Conservation (phyloP, 1,140 invertebrate genomes). For the Latrodectus geometricus region DNA sequence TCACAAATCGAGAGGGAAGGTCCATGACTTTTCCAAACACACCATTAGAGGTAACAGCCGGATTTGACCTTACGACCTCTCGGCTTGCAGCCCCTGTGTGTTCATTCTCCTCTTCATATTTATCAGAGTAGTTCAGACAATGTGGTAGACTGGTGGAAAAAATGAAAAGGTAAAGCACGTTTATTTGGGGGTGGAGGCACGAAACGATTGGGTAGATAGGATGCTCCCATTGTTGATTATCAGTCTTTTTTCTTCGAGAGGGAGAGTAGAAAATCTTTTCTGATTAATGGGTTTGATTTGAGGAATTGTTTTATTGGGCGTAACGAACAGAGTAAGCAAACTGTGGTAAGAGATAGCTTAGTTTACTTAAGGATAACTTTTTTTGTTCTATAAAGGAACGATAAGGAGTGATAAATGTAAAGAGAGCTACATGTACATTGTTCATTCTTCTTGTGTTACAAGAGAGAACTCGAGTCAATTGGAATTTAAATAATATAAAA, state of each 20-base stretch:
- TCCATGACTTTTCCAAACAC: conserved; percentile 26
- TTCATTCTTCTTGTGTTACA: too few species aligned
- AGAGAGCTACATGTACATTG: too few species aligned
- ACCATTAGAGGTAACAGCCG: conserved; percentile 52
- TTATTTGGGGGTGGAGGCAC: conserved; percentile 33
- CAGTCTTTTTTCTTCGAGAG: neutral
- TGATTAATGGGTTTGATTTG: conserved; percentile 49
- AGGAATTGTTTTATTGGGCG: conserved; percentile 28
- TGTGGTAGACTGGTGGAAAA: neutral
- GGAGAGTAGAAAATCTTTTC: neutral
- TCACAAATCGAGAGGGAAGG: conserved; percentile 21
- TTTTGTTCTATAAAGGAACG: too few species aligned
- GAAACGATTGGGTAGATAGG: conserved; percentile 42
- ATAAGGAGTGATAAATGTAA: too few species aligned
- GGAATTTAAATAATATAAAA: too few species aligned
- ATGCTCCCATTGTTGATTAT: conserved; percentile 21
- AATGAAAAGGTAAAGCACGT: conserved; percentile 4
- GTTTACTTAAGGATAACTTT: too few species aligned
- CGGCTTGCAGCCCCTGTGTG: neutral
- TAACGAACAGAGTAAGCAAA: too few species aligned
- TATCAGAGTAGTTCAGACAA: neutral
- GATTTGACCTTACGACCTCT: conserved; percentile 37
- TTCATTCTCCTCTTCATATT: neutral
- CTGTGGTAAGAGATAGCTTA: too few species aligned
- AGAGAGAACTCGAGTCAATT: neutral